These are phyloP conservation scores for Cordilura impudica DNA, from an alignment of 2,888 invertebrate species.

Conservation along the genomic window DNA sequence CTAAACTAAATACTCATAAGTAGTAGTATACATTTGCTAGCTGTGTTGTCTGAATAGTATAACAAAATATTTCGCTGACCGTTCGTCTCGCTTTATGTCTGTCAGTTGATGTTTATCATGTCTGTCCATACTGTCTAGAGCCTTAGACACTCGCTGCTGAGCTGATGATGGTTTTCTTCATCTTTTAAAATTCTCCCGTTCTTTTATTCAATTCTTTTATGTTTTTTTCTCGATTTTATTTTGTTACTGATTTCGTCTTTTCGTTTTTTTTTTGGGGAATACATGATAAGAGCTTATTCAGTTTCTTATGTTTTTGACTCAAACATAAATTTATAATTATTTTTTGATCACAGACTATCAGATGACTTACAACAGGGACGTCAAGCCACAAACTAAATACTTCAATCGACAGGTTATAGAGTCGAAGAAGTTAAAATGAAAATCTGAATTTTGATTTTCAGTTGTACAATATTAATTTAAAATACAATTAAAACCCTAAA, in stretches of 20 bases:
- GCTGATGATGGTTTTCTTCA: background rate
- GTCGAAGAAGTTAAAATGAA: too few relatives aligned
- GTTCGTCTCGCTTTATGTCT: background rate
- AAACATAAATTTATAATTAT: slow-evolving; percentile 27
- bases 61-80: slow-evolving; percentile 12
- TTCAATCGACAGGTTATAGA: too few relatives aligned
- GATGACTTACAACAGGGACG: background rate
- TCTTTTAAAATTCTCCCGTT: background rate
- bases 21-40: background rate
- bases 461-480: too few relatives aligned
- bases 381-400: background rate
- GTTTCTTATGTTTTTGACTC: background rate
- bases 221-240: background rate
- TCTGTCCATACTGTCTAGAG: slow-evolving; percentile 3
- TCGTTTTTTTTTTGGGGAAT: slow-evolving; percentile 16
- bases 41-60: background rate
- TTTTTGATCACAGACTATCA: slow-evolving; percentile 1
- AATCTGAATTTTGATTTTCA: too few relatives aligned
- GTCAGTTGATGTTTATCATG: background rate
- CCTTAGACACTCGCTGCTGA: slow-evolving; percentile 6
- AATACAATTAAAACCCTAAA: too few relatives aligned
- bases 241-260: background rate
- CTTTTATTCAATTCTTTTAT: background rate
- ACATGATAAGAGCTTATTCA: slow-evolving; percentile 22
- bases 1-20: background rate